Base-by-base conservation (phyloP, 2,113 vertebrate species). In the Melanocharis versteri region DNA sequence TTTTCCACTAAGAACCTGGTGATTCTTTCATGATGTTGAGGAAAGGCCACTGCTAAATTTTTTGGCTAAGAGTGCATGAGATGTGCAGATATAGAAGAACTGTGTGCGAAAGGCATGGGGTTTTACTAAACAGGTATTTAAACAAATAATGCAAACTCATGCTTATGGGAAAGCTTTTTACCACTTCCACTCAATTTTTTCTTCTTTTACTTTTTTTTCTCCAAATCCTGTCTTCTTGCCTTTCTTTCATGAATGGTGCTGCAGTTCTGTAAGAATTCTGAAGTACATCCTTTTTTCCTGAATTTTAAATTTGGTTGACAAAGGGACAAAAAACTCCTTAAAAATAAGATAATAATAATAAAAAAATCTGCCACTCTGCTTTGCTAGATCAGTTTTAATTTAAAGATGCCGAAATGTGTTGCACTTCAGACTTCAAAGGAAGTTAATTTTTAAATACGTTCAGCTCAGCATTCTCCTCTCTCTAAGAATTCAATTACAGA, bases 401-500 rank as follows among this genome's bases (percentile, higher is more conserved):
- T 78, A 62, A 81, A 73, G 35, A 33, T 60, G 47, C 30, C 39
- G 40, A 77, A 81, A 28, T 1, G 7, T 82, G 12, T 48, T 79
- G 28, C 17, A 51, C n/a, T 87, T 87, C 15, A 57, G 26, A 50
- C 69, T 94, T 93, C 54, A 77, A 72, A 76, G 62, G 31, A 83
- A 47, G 58, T 44, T 81, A 83, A 80, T 92, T 96, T 96, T 94
- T 70, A 93, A 92, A 73, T 77, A 71, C 3, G 5, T 91, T 54
- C 51, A 73, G 31, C 47, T 66, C 75, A 80, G 20, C 65, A 69
- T 42, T 94, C 17, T 9, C 51, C 22, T 69, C 58, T 57, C 31
- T 45, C 54, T 61, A 88, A 57, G 82, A 96, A 96, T 86, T 91
- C 75, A 86, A 91, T 94, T 89, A 80, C 37, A 79, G 48, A 58